These are phyloP conservation scores for Ancistrus triradiatus DNA, from an alignment of 2,113 vertebrate genomes.

Conservation along the genomic window DNA sequence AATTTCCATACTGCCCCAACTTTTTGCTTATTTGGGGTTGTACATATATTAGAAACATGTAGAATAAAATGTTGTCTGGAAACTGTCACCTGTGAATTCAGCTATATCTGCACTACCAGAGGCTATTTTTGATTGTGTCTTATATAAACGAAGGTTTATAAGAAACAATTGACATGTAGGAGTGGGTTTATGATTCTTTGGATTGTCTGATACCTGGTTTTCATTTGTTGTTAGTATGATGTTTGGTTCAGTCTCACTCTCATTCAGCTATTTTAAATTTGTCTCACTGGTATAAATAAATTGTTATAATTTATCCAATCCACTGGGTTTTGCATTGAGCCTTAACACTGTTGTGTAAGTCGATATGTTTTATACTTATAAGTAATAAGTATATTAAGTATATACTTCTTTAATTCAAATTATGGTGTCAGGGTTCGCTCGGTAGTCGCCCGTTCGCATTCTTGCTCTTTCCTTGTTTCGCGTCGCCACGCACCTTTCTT, in stretches of 20 bases:
- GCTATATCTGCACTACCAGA: not conserved
- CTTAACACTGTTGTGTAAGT: too few relatives aligned
- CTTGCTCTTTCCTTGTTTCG: too few relatives aligned
- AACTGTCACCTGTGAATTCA: not conserved
- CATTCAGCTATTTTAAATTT: not conserved
- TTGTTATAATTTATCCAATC: conserved; percentile 11
- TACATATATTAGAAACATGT: too few relatives aligned
- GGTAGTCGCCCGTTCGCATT: too few relatives aligned
- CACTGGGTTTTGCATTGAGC: not conserved
- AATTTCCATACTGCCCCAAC: too few relatives aligned
- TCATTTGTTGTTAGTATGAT: not conserved
- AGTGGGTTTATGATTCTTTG: not conserved
- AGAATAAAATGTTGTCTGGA: too few relatives aligned
- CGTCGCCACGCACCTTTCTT: too few relatives aligned
- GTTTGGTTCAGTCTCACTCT: not conserved
- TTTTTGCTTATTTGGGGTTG: too few relatives aligned
- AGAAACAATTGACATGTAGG: not conserved
- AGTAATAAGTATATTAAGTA: too few relatives aligned
- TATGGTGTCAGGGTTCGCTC: too few relatives aligned
- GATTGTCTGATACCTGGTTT: not conserved
- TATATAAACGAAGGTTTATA: not conserved
- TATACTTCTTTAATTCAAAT: too few relatives aligned
- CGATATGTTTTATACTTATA: too few relatives aligned
- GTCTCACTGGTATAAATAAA: not conserved
- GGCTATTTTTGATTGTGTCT: not conserved